A percentile compares a stretch with the other conserved stretches of the same genome.
These are phyloP conservation scores for Mythimna vitellina DNA, from an alignment of 2,888 invertebrate species.

Conservation along the genomic window DNA sequence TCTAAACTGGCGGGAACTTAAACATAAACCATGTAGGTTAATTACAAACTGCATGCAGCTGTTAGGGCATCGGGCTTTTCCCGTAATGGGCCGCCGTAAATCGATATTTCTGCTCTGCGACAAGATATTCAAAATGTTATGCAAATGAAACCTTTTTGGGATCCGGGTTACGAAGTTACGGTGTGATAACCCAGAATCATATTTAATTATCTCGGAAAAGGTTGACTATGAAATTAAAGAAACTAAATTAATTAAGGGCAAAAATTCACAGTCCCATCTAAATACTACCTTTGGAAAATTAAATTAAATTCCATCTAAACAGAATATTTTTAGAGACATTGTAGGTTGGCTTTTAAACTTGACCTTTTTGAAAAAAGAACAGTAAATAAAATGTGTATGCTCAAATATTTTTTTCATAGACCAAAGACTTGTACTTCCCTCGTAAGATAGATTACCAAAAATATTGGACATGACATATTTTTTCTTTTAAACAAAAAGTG, in stretches of 20 bases:
- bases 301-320: conserved; percentile 21
- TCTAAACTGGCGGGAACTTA: not conserved
- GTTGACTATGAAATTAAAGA: conserved; percentile 53
- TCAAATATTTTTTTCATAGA: not conserved
- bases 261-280: conserved; percentile 35
- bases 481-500: no score
- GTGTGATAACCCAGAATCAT: conserved; percentile 43
- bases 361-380: not conserved
- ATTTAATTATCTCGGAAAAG: conserved; percentile 58
- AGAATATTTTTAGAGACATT: conserved; percentile 1
- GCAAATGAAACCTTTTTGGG: conserved; percentile 59
- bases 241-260: conserved; percentile 50
- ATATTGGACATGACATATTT: no score
- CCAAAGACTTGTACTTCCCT: no score
- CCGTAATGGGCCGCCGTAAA: conserved; percentile 23
- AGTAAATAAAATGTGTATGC: not conserved
- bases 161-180: conserved; percentile 16
- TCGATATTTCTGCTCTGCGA: conserved; percentile 42
- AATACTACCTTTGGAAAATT: conserved; percentile 28
- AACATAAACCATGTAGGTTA: conserved; percentile 21
- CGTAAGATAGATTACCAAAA: no score
- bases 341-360: not conserved
- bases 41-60: conserved; percentile 17
- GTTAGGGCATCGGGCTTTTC: conserved; percentile 33
- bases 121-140: conserved; percentile 41